Percentiles rank a stretch among this genome's conserved stretches.
Conservation (phyloP, 2,888 invertebrate species). For the Muscina levida region DNA sequence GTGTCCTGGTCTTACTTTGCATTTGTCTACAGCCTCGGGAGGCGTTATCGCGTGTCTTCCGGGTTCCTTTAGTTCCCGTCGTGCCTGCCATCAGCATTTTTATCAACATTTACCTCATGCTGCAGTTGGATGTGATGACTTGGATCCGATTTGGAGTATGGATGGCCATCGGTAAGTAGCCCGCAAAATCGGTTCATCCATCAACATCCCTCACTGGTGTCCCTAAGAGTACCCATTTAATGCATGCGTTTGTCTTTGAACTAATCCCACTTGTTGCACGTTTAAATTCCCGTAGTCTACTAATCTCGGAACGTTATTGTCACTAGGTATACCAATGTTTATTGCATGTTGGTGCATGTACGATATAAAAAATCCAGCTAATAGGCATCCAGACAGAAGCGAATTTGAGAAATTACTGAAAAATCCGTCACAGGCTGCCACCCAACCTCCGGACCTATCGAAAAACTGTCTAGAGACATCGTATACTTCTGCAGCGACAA, state of each 20-base stretch:
- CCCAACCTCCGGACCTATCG: constrained; percentile 20
- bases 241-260: constrained; percentile 28
- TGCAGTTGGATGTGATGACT: constrained; percentile 87
- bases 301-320: constrained; percentile 44
- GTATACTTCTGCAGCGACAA: constrained; percentile 45
- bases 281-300: constrained; percentile 64
- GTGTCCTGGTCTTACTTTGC: constrained; percentile 70
- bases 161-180: constrained; percentile 87
- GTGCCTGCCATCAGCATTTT: constrained; percentile 91
- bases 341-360: constrained; percentile 76
- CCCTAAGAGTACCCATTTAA: constrained; percentile 13
- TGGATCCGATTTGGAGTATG: constrained; percentile 92
- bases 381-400: constrained; percentile 71
- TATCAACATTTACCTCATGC: constrained; percentile 92
- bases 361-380: constrained; percentile 71
- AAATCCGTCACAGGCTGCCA: constrained; percentile 33
- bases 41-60: constrained; percentile 72
- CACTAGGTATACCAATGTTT: constrained; percentile 75
- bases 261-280: constrained; percentile 28
- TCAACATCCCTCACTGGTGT: constrained; percentile 29
- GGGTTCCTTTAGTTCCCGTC: constrained; percentile 92
- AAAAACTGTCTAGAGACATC: constrained; percentile 19
- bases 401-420: constrained; percentile 69
- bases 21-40: constrained; percentile 78
- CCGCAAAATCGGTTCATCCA: constrained; percentile 23